These are phyloP conservation scores for Macrophya alboannulata DNA, from an alignment of 2,888 invertebrate genomes.

Conservation along the genomic window DNA sequence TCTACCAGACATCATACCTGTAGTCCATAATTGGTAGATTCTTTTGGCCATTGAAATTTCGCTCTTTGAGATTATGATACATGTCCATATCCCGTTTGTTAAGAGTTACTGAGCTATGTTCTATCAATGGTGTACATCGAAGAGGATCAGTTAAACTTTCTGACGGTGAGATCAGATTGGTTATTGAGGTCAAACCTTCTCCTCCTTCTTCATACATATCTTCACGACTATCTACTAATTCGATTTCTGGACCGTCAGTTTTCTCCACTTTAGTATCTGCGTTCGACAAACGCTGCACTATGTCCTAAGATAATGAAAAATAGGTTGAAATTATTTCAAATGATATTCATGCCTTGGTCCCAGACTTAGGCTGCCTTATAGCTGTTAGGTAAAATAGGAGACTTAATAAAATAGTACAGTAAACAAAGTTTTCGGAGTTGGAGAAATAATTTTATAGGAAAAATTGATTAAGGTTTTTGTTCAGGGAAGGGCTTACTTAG, in stretches of 20 bases:
- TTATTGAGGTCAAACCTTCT: background rate
- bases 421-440: background rate
- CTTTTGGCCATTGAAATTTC: conserved; percentile 38
- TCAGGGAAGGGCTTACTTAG: background rate
- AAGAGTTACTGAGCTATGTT: conserved; percentile 59
- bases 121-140: conserved; percentile 31
- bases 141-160: conserved; percentile 37
- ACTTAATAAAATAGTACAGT: too few species aligned
- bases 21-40: conserved; percentile 77
- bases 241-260: background rate
- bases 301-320: conserved; percentile 6
- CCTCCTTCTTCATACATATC: conserved; percentile 31
- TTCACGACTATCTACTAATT: conserved; percentile 38
- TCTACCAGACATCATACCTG: conserved; percentile 71
- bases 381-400: background rate
- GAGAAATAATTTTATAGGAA: background rate
- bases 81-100: conserved; percentile 57
- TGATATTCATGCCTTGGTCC: background rate
- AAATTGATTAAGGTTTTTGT: background rate
- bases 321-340: background rate
- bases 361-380: background rate
- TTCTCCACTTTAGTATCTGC: background rate
- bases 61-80: conserved; percentile 26
- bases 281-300: conserved; percentile 14
- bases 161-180: background rate